phyloP scores from a whole-genome alignment of 2,113 vertebrate genomes.

The human region DNA sequence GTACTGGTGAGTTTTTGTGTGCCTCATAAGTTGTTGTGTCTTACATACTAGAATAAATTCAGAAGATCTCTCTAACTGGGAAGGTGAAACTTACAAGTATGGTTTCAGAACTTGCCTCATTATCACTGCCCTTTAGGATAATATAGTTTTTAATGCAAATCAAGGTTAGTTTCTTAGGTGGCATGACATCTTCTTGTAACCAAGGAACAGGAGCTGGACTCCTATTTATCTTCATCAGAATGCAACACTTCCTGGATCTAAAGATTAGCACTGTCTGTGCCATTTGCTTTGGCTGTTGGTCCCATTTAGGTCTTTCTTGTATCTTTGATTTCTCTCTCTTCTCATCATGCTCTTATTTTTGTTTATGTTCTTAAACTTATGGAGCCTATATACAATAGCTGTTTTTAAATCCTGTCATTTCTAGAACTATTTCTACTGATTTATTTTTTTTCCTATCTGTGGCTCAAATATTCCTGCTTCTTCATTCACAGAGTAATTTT shows the following conservation, averaged over 20 bases:
- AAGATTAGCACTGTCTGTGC: neutral
- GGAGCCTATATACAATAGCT: neutral
- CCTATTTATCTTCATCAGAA: neutral
- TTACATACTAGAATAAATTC: neutral
- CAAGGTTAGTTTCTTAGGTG: neutral
- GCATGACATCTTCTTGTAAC: neutral
- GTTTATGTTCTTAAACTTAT: neutral
- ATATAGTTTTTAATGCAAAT: neutral
- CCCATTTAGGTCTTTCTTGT: neutral
- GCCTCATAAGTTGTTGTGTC: neutral
- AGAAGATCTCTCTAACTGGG: neutral
- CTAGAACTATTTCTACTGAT: neutral
- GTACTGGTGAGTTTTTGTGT: neutral
- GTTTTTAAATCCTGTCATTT: neutral
- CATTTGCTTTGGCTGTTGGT: neutral
- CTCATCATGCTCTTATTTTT: neutral
- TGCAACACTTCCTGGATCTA: neutral
- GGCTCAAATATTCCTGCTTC: neutral
- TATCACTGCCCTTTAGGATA: neutral
- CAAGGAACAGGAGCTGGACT: neutral
- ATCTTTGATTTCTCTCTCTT: neutral
- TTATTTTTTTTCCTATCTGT: neutral
- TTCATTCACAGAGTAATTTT: neutral
- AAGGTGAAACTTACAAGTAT: neutral
- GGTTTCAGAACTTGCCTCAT: neutral